These are phyloP conservation scores for Himalopsyche phryganea DNA, from an alignment of 1,140 invertebrate genomes.

Conservation along the genomic window DNA sequence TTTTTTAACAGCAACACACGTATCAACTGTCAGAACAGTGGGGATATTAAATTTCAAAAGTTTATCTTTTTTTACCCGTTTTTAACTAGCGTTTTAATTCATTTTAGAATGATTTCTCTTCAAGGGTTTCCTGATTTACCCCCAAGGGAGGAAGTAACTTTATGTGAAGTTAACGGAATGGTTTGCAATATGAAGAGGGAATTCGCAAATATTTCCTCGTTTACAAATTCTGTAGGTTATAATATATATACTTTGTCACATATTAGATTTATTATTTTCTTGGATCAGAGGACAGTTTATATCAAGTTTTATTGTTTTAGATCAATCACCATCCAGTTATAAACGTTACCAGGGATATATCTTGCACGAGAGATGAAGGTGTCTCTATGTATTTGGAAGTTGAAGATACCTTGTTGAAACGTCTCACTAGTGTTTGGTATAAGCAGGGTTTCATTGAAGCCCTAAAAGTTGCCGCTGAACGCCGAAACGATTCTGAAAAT, in stretches of 20 bases:
- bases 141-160: constrained; percentile 40
- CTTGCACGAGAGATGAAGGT: constrained; percentile 39
- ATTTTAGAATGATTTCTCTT: constrained; percentile 41
- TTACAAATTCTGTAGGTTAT: constrained; percentile 44
- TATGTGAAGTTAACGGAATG: constrained; percentile 43
- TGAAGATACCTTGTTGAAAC: constrained; percentile 48
- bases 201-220: constrained; percentile 46
- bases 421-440: constrained; percentile 50
- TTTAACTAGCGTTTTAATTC: no score
- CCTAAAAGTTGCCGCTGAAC: constrained; percentile 46
- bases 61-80: no score
- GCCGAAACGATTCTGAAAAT: constrained; percentile 43
- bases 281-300: not conserved
- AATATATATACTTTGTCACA: no score
- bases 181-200: constrained; percentile 44
- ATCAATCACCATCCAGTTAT: constrained; percentile 27
- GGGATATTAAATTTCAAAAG: no score
- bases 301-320: constrained; percentile 12
- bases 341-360: constrained; percentile 27
- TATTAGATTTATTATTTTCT: not conserved
- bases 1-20: no score
- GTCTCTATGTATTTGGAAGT: constrained; percentile 50
- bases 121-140: constrained; percentile 45
- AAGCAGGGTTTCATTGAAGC: constrained; percentile 51
- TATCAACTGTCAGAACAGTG: no score